Evolutionary conservation across 2,113 vertebrate species (phyloP).

Genomic region (Campylomormyrus numenius): DNA sequence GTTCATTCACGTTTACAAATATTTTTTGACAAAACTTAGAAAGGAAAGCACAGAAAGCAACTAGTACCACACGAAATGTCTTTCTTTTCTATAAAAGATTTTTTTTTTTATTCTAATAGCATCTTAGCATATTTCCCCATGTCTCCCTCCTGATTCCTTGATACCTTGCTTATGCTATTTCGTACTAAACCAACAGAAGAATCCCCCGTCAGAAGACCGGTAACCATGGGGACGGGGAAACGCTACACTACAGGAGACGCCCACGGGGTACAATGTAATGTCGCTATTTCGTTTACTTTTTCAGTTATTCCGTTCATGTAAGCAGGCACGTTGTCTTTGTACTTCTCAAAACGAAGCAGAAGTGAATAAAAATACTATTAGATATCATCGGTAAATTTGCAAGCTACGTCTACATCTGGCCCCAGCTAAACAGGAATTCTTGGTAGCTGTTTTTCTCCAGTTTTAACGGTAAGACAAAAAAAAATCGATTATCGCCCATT

Average conservation of each 20-base stretch:
- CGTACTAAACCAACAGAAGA: not conserved
- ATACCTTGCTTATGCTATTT: not conserved
- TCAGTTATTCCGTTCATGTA: not conserved
- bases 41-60: not conserved
- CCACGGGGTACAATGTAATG: not conserved
- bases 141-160: not conserved
- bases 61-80: not conserved
- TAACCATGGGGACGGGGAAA: conserved; percentile 24
- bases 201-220: not conserved
- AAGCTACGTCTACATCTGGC: not conserved
- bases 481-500: not conserved
- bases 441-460: not conserved
- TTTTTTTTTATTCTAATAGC: not conserved
- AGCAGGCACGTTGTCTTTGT: not conserved
- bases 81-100: not conserved
- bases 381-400: not conserved
- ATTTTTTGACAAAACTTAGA: not conserved
- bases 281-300: not conserved
- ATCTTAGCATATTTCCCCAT: not conserved
- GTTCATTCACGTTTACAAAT: not conserved
- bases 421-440: not conserved
- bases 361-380: not conserved
- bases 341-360: not conserved
- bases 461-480: not conserved
- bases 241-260: not conserved